Conservation (phyloP, 2,113 vertebrate genomes). For the Cyprinus carpio region DNA sequence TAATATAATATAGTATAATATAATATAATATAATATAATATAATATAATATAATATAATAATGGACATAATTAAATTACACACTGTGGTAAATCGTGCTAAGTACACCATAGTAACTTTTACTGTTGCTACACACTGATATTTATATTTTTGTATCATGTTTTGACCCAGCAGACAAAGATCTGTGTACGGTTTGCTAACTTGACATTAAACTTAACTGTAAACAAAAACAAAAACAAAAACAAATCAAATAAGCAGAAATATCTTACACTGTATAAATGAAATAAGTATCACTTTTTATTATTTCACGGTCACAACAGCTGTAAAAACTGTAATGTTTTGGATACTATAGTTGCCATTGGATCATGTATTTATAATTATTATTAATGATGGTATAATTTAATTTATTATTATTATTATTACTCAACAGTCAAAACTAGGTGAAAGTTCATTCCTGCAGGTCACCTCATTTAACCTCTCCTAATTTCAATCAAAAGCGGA, state of each 20-base stretch:
- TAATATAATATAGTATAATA: no score
- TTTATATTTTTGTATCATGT: not conserved
- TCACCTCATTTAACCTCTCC: not conserved
- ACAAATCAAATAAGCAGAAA: not conserved
- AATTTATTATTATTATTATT: not conserved
- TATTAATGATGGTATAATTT: not conserved
- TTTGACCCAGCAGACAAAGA: not conserved
- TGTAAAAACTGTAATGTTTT: not conserved
- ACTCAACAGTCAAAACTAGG: constrained; percentile 44
- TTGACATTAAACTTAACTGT: no score
- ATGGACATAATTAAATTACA: no score
- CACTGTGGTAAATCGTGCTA: no score
- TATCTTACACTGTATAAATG: not conserved
- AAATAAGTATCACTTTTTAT: not conserved
- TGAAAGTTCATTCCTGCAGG: constrained; percentile 58
- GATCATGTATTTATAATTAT: not conserved
- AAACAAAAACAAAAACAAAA: not conserved
- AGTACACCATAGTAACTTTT: no score
- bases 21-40: no score
- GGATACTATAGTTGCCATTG: not conserved
- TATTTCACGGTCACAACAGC: not conserved
- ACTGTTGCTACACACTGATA: no score
- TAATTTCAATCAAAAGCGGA: not conserved
- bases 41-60: no score
- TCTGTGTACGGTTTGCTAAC: not conserved